Evolutionary conservation across 2,797 vertebrate genomes (phyloP).

Genomic region (Syngnathus acus): DNA sequence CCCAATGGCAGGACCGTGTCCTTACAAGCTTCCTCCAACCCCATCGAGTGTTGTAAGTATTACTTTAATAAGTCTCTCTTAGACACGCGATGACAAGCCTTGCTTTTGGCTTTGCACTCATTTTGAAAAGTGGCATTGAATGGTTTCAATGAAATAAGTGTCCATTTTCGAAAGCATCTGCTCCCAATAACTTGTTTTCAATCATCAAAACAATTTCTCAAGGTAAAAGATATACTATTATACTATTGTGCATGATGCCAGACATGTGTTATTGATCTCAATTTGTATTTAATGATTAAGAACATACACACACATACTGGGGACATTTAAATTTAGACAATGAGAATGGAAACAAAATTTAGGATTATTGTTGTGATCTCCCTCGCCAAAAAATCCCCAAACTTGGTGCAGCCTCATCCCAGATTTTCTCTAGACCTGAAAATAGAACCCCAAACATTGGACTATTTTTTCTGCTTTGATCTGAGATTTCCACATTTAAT

Average conservation of each 20-base stretch:
- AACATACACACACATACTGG: constrained; percentile 9
- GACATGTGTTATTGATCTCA: constrained; percentile 49
- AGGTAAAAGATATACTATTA: constrained; percentile 37
- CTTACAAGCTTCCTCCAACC: constrained; percentile 85
- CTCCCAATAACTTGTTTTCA: constrained; percentile 36
- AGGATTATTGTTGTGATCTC: neutral
- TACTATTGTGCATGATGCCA: constrained; percentile 20
- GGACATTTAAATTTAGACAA: neutral
- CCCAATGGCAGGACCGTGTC: constrained; percentile 85
- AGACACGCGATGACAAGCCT: constrained; percentile 8
- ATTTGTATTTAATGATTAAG: constrained; percentile 47
- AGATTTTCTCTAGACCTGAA: no score
- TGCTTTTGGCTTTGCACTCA: constrained; percentile 14
- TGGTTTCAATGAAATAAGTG: constrained; percentile 37
- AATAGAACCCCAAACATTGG: no score
- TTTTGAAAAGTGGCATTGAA: constrained; percentile 30
- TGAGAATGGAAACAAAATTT: neutral
- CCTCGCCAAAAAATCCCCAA: neutral
- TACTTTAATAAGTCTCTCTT: constrained; percentile 1
- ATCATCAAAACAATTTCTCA: constrained; percentile 31
- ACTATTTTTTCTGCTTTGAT: neutral
- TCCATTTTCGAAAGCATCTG: constrained; percentile 36
- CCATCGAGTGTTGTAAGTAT: constrained; percentile 95
- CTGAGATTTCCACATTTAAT: constrained; percentile 25
- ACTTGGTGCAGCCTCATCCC: no score